A percentile compares a stretch with the other conserved stretches of the same genome.
phyloP scores from a whole-genome alignment of 2,797 vertebrate genomes.

The Sebastes nivosus region DNA sequence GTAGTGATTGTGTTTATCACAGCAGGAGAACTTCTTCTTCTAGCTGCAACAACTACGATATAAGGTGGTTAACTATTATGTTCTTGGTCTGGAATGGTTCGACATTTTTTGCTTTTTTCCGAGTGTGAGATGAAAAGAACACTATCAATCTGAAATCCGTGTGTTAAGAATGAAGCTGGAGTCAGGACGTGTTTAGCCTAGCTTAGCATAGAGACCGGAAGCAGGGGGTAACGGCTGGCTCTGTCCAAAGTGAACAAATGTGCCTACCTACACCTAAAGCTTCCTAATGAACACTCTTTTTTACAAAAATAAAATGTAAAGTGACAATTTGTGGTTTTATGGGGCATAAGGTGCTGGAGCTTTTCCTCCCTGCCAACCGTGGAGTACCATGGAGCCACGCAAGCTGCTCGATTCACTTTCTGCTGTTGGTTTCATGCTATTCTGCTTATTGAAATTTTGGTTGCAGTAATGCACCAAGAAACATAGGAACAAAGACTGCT shows the following conservation, averaged over 20 bases:
- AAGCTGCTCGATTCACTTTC: background rate
- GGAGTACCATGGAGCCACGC: background rate
- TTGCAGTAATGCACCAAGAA: background rate
- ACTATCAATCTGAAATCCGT: background rate
- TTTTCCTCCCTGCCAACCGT: background rate
- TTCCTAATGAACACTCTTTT: background rate
- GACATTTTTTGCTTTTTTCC: background rate
- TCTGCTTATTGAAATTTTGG: background rate
- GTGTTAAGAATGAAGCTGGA: background rate
- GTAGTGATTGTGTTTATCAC: constrained; percentile 25
- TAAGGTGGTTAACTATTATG: background rate
- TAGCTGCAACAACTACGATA: background rate
- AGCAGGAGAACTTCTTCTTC: background rate
- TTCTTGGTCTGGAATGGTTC: background rate
- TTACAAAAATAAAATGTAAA: background rate
- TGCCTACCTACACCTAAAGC: background rate
- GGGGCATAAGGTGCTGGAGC: background rate
- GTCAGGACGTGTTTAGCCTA: background rate
- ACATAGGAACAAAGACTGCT: background rate
- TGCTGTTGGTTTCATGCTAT: background rate
- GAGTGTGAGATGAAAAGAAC: no score
- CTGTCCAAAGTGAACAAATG: background rate
- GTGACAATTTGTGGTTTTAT: background rate
- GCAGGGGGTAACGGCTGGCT: background rate
- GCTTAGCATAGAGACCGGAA: background rate